phyloP scores from a whole-genome alignment of 1,140 invertebrate genomes.

The Calycopis cecrops region DNA sequence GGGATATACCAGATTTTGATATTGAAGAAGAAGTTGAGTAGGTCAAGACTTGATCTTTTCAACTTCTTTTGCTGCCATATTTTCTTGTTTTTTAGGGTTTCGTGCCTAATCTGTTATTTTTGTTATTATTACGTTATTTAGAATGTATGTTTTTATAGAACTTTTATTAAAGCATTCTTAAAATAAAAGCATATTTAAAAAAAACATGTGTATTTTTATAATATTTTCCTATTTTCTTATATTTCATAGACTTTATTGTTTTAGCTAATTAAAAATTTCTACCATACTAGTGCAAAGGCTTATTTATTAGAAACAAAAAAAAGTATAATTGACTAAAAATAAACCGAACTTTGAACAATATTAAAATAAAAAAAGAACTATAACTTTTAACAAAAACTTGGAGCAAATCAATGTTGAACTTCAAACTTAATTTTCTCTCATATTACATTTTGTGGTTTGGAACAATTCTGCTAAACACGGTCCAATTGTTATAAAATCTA shows the following conservation, averaged over 20 bases:
- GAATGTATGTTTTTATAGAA: too few species aligned
- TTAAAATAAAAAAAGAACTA: slow-evolving; percentile 4
- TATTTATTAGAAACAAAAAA: slow-evolving; percentile 12
- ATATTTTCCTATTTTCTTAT: too few species aligned
- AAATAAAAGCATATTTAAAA: too few species aligned
- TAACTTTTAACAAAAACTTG: slow-evolving; percentile 13
- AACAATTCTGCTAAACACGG: slow-evolving; percentile 16
- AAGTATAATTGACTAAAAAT: slow-evolving; percentile 5
- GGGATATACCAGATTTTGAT: slow-evolving; percentile 17
- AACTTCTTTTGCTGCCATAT: not conserved
- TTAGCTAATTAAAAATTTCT: not conserved
- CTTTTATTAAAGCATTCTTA: too few species aligned
- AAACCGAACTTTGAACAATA: slow-evolving; percentile 10
- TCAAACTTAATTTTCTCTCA: slow-evolving; percentile 16
- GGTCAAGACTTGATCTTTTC: not conserved
- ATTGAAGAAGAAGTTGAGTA: slow-evolving; percentile 17
- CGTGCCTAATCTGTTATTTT: not conserved
- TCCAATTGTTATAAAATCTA: too few species aligned
- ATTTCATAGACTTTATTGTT: too few species aligned
- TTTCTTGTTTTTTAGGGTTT: slow-evolving; percentile 8
- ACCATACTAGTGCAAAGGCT: slow-evolving; percentile 10
- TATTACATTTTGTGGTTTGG: slow-evolving; percentile 14
- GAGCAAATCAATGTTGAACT: too few species aligned
- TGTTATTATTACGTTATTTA: not conserved
- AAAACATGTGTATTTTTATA: too few species aligned